phyloP scores from a whole-genome alignment of 1,140 invertebrate species.

The Scaptomyza montana region DNA sequence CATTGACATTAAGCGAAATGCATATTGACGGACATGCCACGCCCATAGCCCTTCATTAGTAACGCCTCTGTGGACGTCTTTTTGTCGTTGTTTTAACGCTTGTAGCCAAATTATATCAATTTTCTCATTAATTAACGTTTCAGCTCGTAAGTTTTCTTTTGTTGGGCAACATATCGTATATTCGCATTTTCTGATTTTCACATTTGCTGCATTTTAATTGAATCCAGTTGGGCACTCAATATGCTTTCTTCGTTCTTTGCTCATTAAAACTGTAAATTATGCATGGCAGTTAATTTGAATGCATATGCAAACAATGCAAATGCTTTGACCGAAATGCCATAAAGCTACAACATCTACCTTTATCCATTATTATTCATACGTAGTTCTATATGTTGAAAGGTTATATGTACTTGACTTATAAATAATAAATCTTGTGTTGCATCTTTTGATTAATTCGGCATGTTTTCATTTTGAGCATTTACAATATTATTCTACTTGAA shows the following conservation, averaged over 20 bases:
- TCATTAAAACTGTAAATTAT: conserved; percentile 67
- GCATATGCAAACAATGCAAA: conserved; percentile 27
- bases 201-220: conserved; percentile 62
- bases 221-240: conserved; percentile 52
- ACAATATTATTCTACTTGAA: background rate
- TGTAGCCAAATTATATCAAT: conserved; percentile 63
- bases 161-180: background rate
- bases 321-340: background rate
- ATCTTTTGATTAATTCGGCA: background rate
- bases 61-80: conserved; percentile 34
- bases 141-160: conserved; percentile 56
- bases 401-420: background rate
- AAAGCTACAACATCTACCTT: background rate
- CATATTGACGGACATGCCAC: conserved; percentile 58
- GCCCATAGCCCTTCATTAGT: conserved; percentile 59
- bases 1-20: conserved; percentile 74
- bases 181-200: background rate
- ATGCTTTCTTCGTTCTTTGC: conserved; percentile 40
- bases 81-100: conserved; percentile 25
- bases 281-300: conserved; percentile 50
- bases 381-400: background rate
- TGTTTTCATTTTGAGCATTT: background rate
- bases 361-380: background rate
- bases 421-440: background rate
- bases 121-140: conserved; percentile 78